Base-by-base conservation (phyloP, 1,140 invertebrate genomes). In the Bombus confusus region DNA sequence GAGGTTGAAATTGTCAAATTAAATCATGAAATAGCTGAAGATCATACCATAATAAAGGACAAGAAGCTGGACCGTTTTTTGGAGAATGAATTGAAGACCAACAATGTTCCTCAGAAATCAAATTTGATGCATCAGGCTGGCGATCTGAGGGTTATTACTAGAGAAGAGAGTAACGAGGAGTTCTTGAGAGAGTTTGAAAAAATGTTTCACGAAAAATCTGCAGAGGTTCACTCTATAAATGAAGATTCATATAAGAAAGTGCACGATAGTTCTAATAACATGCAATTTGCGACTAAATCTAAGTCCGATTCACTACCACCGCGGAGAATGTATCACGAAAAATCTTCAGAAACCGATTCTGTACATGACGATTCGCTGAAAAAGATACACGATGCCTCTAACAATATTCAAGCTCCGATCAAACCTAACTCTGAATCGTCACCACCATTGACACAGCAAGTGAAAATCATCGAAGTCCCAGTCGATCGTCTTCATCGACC, bases 1-100 rank as follows among this genome's bases (percentile, higher is more conserved):
- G 95, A 96, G 80, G 90, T 96, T 0, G 95, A 96, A 76, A 96
- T 96, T 25, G 90, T 96, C 12, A 94, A 95, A 72, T 83, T 96
- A 13, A 88, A 93, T 39, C 88, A 91, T n/a, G 88, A 93, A 12
- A 13, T 52, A 52, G 18, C 47, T 8, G 18, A 52, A 52, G 47
- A 52, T 22, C 18, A 0, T 52, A 52, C 43, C 59, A 0, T 66
- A 57, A 41, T 59, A 1, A 80, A 75, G 12, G 52, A 28, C 4
- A 76, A 41, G 3, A 41, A 77, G 41, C n/a, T 34, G 18, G 69
- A n/a, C 8, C 25, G n/a, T 39, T 57, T n/a, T 9, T 76, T 13
- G 52, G 59, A 52, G 6, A 87, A 90, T 41, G 79, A 80, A 9
- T 57, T 85, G 13, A 86, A 80, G 68, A 88, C 15, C 43, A 76